phyloP scores from a whole-genome alignment of 92 coral and sea anemone species.

The Epizoanthus scotinus region DNA sequence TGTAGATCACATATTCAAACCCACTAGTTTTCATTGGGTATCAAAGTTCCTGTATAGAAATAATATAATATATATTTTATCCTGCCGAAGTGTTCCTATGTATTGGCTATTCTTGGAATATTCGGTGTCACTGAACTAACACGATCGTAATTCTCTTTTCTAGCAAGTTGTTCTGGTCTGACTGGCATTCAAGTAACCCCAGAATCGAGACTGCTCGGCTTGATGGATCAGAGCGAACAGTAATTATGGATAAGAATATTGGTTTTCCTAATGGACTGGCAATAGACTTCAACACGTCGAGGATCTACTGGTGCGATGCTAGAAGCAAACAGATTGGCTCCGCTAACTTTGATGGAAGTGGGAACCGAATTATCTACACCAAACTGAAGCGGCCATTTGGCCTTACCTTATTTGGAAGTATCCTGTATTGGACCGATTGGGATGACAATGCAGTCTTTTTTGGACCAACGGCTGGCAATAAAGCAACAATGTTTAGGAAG shows the following conservation, averaged over 20 bases:
- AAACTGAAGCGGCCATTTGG: conserved; percentile 65
- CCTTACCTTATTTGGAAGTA: conserved; percentile 47
- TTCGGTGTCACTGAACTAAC: background rate
- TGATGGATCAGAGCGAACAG: conserved; percentile 76
- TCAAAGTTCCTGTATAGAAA: too few species aligned
- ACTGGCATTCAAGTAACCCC: conserved; percentile 74
- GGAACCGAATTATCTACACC: conserved; percentile 1
- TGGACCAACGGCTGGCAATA: conserved; percentile 50
- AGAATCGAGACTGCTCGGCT: conserved; percentile 71
- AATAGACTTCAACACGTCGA: conserved; percentile 65
- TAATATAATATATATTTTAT: too few species aligned
- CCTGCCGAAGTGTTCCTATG: too few species aligned
- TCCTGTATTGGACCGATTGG: conserved; percentile 91
- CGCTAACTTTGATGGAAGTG: conserved; percentile 62
- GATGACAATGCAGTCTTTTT: conserved; percentile 40
- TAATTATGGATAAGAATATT: conserved; percentile 18
- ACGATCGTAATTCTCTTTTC: background rate
- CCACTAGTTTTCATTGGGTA: too few species aligned
- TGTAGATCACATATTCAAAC: too few species aligned
- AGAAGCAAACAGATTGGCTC: conserved; percentile 62
- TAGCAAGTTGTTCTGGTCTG: conserved; percentile 88
- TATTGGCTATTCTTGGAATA: too few species aligned
- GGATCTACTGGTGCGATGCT: conserved; percentile 89
- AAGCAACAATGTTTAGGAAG: conserved; percentile 35
- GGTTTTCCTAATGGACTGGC: conserved; percentile 79